Conservation (phyloP, 2,797 vertebrate genomes). For the Antrozous pallidus region DNA sequence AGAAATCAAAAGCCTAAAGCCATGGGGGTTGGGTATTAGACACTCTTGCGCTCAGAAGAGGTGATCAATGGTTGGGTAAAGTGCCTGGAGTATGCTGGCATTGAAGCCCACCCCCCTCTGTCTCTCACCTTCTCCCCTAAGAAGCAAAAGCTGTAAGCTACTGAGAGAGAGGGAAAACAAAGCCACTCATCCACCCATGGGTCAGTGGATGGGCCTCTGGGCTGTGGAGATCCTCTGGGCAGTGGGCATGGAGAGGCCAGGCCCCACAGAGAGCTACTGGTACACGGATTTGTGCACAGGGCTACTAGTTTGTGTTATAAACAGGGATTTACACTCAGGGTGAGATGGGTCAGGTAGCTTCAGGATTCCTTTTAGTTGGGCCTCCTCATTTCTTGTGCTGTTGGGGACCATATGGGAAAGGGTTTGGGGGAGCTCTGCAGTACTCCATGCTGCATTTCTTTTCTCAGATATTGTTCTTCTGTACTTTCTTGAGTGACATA, state of each 20-base stretch:
- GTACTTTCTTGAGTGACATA: neutral
- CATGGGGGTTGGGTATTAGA: neutral
- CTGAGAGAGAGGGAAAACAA: neutral
- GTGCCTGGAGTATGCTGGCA: neutral
- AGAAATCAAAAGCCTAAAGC: neutral
- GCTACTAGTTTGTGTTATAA: neutral
- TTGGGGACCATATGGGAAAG: neutral
- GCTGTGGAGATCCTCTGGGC: too few species aligned
- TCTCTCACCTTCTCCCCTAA: rapidly evolving
- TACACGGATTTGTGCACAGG: too few species aligned
- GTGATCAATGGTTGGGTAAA: neutral
- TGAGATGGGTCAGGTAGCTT: neutral
- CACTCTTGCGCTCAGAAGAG: neutral
- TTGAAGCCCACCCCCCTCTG: neutral
- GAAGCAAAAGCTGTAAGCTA: neutral
- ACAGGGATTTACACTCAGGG: neutral
- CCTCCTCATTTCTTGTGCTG: neutral
- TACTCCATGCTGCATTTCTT: neutral
- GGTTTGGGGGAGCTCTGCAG: neutral
- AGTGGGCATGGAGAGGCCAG: too few species aligned
- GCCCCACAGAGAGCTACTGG: too few species aligned
- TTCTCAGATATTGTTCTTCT: neutral
- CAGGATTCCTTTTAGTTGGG: neutral
- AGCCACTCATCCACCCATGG: neutral
- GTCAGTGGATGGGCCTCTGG: too few species aligned